phyloP scores from a whole-genome alignment of 2,888 invertebrate species.

The Prostheceraeus crozeri region DNA sequence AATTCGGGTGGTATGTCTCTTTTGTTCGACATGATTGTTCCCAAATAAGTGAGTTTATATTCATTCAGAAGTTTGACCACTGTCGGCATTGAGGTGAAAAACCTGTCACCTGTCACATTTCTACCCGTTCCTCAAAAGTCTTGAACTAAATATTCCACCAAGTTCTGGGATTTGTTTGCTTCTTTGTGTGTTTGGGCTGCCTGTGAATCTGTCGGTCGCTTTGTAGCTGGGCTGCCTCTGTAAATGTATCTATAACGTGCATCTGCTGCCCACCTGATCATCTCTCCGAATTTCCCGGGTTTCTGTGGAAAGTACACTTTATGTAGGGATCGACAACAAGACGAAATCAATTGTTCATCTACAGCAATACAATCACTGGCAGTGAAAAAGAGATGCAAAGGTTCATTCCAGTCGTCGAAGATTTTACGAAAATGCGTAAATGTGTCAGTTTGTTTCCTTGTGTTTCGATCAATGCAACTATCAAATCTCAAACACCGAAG shows the following conservation, averaged over 20 bases:
- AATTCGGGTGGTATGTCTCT: constrained; percentile 13
- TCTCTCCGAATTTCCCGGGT: constrained; percentile 15
- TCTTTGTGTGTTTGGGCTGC: not conserved
- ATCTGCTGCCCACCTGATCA: not conserved
- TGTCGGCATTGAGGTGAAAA: not conserved
- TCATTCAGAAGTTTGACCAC: constrained; percentile 10
- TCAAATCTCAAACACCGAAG: constrained; percentile 9
- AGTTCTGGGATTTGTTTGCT: constrained; percentile 15
- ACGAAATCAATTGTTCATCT: constrained; percentile 10
- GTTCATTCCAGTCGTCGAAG: constrained; percentile 5
- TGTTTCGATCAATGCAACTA: not conserved
- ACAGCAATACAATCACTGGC: not conserved
- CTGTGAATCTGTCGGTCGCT: not conserved
- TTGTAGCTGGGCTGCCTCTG: not conserved
- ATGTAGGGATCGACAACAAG: constrained; percentile 11
- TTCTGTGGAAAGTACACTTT: constrained; percentile 9
- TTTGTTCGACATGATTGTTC: constrained; percentile 11
- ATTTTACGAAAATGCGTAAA: not conserved
- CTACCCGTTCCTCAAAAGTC: not conserved
- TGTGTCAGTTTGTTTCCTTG: constrained; percentile 3
- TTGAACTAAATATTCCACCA: constrained; percentile 15
- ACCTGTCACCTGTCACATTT: not conserved
- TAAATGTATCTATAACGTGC: not conserved
- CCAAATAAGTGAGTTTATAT: constrained; percentile 14
- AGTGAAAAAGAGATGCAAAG: not conserved